Percentiles rank a stretch among this genome's conserved stretches.
Evolutionary conservation across 2,888 invertebrate genomes (phyloP).

Genomic region (Zygaena filipendulae): DNA sequence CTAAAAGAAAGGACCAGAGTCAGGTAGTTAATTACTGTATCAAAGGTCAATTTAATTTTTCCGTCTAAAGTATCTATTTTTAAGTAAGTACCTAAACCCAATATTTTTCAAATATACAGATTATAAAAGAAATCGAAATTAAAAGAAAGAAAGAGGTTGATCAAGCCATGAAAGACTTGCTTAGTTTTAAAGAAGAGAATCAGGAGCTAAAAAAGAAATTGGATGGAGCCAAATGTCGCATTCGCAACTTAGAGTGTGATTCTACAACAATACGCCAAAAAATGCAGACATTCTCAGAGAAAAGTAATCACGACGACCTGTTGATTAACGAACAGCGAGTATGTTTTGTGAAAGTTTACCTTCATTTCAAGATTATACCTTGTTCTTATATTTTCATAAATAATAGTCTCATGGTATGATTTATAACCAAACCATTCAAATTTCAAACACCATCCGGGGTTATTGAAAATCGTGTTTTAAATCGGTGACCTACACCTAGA

Average conservation of each 20-base stretch:
- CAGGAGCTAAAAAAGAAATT: conserved; percentile 72
- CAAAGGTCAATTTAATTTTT: no score
- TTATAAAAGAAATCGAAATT: conserved; percentile 64
- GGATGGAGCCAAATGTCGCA: conserved; percentile 75
- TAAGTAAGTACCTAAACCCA: neutral
- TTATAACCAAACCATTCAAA: no score
- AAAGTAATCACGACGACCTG: conserved; percentile 72
- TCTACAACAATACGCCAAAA: conserved; percentile 66
- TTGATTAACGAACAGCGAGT: conserved; percentile 73
- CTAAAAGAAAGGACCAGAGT: conserved; percentile 38
- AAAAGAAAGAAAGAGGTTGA: conserved; percentile 70
- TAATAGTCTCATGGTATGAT: no score
- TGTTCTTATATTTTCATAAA: no score
- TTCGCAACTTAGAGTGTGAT: conserved; percentile 76
- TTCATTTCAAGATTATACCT: no score
- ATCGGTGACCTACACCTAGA: no score
- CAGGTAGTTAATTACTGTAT: conserved; percentile 29
- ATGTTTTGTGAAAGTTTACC: conserved; percentile 14
- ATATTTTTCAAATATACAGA: conserved; percentile 17
- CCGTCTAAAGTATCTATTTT: neutral
- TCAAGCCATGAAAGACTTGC: conserved; percentile 68
- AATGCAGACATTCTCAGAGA: conserved; percentile 69
- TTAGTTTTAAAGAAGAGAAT: conserved; percentile 59
- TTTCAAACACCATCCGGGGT: no score
- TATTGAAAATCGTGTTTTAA: no score